phyloP scores from a whole-genome alignment of 2,888 invertebrate species.

The Eristalis tenax region DNA sequence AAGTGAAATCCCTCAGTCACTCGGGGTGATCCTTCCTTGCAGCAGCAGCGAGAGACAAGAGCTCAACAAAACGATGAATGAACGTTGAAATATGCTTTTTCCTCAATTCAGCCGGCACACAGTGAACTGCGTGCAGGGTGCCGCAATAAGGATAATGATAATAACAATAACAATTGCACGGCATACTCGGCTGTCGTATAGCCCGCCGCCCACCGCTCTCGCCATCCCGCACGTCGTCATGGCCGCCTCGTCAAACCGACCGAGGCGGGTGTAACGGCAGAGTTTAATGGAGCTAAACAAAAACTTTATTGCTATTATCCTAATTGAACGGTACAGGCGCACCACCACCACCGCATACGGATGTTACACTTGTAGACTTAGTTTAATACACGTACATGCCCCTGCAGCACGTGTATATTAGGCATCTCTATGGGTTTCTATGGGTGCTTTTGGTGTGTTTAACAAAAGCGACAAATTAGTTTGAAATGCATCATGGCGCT shows the following conservation, averaged over 20 bases:
- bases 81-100: constrained; percentile 47
- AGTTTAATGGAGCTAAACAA: constrained; percentile 70
- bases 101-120: constrained; percentile 42
- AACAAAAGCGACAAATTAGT: constrained; percentile 70
- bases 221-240: background rate
- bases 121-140: constrained; percentile 1
- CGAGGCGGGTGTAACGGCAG: constrained; percentile 64
- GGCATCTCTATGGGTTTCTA: background rate
- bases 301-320: constrained; percentile 72
- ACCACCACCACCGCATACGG: constrained; percentile 48
- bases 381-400: constrained; percentile 25
- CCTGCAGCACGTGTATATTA: background rate
- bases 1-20: background rate
- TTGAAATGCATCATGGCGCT: constrained; percentile 56
- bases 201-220: background rate
- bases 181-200: constrained; percentile 11
- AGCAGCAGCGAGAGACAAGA: background rate
- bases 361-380: constrained; percentile 50
- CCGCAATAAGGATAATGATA: constrained; percentile 67
- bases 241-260: constrained; percentile 57
- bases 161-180: constrained; percentile 66
- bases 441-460: constrained; percentile 51
- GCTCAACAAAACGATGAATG: background rate
- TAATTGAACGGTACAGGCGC: constrained; percentile 68
- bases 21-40: background rate